Evolutionary conservation across 2,888 invertebrate genomes (phyloP), one percentile per base, ranked within the genome.

Genomic region (Nesidiocoris tenuis): DNA sequence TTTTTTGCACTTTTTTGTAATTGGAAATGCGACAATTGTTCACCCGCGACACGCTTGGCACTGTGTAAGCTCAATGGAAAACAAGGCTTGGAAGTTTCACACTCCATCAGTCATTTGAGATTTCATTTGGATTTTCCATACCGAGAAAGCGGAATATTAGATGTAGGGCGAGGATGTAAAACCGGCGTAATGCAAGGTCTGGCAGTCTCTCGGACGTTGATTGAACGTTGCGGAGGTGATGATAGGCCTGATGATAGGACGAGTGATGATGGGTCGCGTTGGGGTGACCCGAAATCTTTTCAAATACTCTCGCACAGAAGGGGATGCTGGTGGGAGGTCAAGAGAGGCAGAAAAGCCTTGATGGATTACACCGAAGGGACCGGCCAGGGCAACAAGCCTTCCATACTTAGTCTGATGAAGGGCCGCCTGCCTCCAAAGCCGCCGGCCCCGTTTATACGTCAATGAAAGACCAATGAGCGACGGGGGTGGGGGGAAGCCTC

Each of bases 341-440:
- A 39, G 24, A 25, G 63, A 61, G 19, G 61, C n/a, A 12, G 61
- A 61, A 72, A 63, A 39, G 63, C 21, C 72, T 72, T 72, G 72
- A 72, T 72, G 63, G 72, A 72, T 72, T 72, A 72, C 67, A 56
- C 67, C 54, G 22, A 67, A 54, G 67, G 67, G 22, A 56, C 67
- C 39, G 12, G 39, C 5, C 39, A 12, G 39, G 12, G 39, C 39
- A 39, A 12, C 39, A 39, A 39, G 39, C 39, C 39, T 39, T 3
- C 39, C 39, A 12, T 39, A 39, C 39, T 39, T 39, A 39, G 39
- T 39, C 39, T 39, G 39, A 39, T 39, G 39, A 39, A 39, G 39
- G 39, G 39, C 39, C 39, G 3, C 39, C 3, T 39, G 39, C 39
- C 39, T 39, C 39, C 39, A 39, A 39, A 3, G 39, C 39, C 39